Conservation (phyloP, 2,888 invertebrate species). For the Mechanitis mazaeus region DNA sequence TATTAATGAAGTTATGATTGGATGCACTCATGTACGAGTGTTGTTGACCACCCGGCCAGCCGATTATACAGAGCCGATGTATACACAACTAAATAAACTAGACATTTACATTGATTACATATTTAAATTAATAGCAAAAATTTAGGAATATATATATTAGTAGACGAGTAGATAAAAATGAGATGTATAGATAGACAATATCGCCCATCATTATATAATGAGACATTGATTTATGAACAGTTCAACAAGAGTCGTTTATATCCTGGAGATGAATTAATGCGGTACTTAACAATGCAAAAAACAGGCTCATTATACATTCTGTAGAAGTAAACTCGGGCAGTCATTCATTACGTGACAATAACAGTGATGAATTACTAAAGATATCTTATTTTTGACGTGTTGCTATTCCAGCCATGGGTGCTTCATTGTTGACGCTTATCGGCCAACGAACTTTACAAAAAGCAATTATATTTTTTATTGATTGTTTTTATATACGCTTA, state of each 20-base stretch:
- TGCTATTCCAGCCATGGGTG: slow-evolving; percentile 11
- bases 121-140: too few relatives aligned
- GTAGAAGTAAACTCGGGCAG: slow-evolving; percentile 42
- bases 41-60: slow-evolving; percentile 46
- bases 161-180: not conserved
- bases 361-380: slow-evolving; percentile 61
- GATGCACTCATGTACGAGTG: slow-evolving; percentile 42
- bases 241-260: slow-evolving; percentile 30
- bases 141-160: not conserved
- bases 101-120: slow-evolving; percentile 2
- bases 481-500: not conserved
- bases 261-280: slow-evolving; percentile 32
- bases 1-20: slow-evolving; percentile 41
- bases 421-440: slow-evolving; percentile 13
- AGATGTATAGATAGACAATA: not conserved
- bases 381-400: slow-evolving; percentile 53
- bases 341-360: slow-evolving; percentile 55
- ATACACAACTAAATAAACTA: slow-evolving; percentile 26
- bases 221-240: slow-evolving; percentile 35
- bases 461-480: not conserved
- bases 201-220: slow-evolving; percentile 24
- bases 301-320: slow-evolving; percentile 54
- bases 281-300: slow-evolving; percentile 29
- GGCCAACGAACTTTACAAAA: slow-evolving; percentile 3
- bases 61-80: slow-evolving; percentile 26